phyloP scores from a whole-genome alignment of 2,888 invertebrate species.

The Autographa pulchrina region DNA sequence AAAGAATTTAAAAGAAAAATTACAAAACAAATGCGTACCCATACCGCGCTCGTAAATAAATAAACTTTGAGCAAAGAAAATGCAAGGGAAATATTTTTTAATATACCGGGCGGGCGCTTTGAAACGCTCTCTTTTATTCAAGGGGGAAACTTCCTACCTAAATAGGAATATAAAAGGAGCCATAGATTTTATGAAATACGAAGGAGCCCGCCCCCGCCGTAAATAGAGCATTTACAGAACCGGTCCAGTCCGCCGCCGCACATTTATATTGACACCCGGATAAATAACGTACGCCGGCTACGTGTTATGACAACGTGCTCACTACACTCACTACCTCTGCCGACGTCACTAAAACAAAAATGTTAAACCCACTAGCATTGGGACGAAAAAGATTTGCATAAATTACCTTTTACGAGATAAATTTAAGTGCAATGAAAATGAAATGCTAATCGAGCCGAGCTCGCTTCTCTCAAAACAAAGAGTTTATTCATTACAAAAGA shows the following conservation, averaged over 20 bases:
- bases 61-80: conserved; percentile 62
- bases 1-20: conserved; percentile 33
- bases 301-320: conserved; percentile 27
- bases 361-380: conserved; percentile 15
- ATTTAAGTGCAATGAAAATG: conserved; percentile 57
- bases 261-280: conserved; percentile 42
- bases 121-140: conserved; percentile 68
- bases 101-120: conserved; percentile 70
- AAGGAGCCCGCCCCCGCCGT: conserved; percentile 44
- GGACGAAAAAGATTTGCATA: conserved; percentile 49
- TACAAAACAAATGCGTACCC: conserved; percentile 49
- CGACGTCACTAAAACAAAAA: conserved; percentile 26
- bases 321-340: conserved; percentile 10
- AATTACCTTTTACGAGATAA: conserved; percentile 51
- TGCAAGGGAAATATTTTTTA: conserved; percentile 73
- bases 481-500: conserved; percentile 68
- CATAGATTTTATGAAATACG: conserved; percentile 65
- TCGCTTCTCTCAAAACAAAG: conserved; percentile 65
- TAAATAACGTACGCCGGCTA: conserved; percentile 30
- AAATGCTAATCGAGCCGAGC: conserved; percentile 61
- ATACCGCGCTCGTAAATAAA: conserved; percentile 57
- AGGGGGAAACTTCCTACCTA: conserved; percentile 72
- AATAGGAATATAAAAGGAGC: conserved; percentile 68
- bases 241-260: conserved; percentile 27
- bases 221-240: conserved; percentile 57